Evolutionary conservation across 2,888 invertebrate species (phyloP), one percentile per base, ranked within the genome.

Genomic region (Zhengitettix transpicula): DNA sequence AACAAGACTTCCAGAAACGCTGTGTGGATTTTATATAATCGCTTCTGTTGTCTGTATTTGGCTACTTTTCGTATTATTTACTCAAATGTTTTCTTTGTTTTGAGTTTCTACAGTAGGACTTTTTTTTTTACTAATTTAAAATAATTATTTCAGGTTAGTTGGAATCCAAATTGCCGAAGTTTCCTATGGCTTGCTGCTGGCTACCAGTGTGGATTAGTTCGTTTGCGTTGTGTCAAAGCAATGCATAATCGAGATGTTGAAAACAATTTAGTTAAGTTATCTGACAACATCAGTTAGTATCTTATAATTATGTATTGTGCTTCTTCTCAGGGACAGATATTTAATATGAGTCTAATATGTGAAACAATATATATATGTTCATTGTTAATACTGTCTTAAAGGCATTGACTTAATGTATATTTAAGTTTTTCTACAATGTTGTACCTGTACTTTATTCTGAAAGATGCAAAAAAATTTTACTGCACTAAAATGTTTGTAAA

Each of bases 131-230:
- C 28, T 7, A 28, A 28, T 28, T 28, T 28, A 5, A 28, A 28
- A 28, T n/a, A n/a, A 28, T 44, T 59, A 54, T 61, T 64, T 8
- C 63, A 73, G 69, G 68, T 77, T 16, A 67, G 71, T 1, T 77
- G 76, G 75, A 77, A 76, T 67, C 74, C 75, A n/a, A 77, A 77
- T 64, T 60, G 69, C 10, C 71, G 71, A 66, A 73, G 74, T 63
- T 73, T 73, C 64, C 65, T 73, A 15, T 75, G 74, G 73, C 62
- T 77, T 1, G 71, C 72, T 40, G 67, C 67, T 10, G 75, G 74
- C 12, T 74, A 74, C 56, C 74, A 76, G 63, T 73, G 73, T 62
- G 77, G 77, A 10, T 65, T 77, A 16, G 69, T 75, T 17, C 66
- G 75, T 60, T 62, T 74, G 40, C 62, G 65, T 40, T 66, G 66